Percentiles rank a stretch among this genome's conserved stretches.
Conservation (phyloP, 2,888 invertebrate species). For the Drosophila vallismaia region DNA sequence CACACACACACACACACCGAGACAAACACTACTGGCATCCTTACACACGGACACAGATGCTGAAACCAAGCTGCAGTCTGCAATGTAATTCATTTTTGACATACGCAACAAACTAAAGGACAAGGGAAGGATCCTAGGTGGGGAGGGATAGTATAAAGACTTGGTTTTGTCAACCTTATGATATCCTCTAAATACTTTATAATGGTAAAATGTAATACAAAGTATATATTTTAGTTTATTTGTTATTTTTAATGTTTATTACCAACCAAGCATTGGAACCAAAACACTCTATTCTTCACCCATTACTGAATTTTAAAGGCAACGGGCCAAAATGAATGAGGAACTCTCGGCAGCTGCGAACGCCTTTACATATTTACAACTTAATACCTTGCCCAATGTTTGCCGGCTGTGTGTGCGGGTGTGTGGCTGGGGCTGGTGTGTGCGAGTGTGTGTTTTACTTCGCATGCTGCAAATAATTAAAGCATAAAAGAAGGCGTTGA, state of each 20-base stretch:
- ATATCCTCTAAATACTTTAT: background rate
- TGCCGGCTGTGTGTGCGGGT: constrained; percentile 31
- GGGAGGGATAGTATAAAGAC: background rate
- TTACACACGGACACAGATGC: constrained; percentile 19
- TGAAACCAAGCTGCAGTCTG: constrained; percentile 41
- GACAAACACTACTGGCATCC: constrained; percentile 16
- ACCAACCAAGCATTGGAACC: background rate
- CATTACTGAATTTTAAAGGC: background rate
- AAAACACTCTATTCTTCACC: background rate
- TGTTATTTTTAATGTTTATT: background rate
- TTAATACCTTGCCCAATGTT: constrained; percentile 62
- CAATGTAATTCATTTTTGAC: constrained; percentile 72
- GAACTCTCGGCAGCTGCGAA: constrained; percentile 54
- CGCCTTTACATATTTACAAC: constrained; percentile 71
- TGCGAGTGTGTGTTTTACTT: constrained; percentile 56
- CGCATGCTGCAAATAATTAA: constrained; percentile 75
- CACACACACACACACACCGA: constrained; percentile 22
- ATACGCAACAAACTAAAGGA: constrained; percentile 42
- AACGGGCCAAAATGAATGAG: constrained; percentile 24
- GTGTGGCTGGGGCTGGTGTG: constrained; percentile 15
- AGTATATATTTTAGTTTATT: background rate
- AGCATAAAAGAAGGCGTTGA: constrained; percentile 65
- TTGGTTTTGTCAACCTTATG: background rate
- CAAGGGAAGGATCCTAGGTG: background rate
- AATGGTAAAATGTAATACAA: too few species aligned